phyloP scores from a whole-genome alignment of 2,113 vertebrate species.

The Melanerpes formicivorus region DNA sequence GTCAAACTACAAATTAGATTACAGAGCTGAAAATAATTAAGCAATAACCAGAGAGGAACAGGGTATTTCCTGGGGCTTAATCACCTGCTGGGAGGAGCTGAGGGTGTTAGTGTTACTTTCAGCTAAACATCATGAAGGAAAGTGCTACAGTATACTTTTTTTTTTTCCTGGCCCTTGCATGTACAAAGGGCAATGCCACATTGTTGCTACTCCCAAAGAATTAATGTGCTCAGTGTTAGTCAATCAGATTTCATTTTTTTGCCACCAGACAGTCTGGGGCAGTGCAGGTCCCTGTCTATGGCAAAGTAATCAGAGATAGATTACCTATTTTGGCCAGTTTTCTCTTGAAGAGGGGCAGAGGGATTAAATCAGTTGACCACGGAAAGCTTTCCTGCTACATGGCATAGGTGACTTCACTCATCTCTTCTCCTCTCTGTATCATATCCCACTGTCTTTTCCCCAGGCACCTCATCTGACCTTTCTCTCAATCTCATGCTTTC shows the following conservation, averaged over 20 bases:
- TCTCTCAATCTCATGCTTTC: background rate
- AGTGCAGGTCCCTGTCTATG: background rate
- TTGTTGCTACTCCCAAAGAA: conserved; percentile 4
- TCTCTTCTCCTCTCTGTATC: background rate
- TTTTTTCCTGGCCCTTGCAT: background rate
- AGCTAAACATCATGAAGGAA: conserved; percentile 36
- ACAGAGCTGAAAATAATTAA: conserved; percentile 69
- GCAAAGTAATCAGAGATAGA: conserved; percentile 17
- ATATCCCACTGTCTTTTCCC: background rate
- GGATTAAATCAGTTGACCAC: background rate
- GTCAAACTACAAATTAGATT: conserved; percentile 65
- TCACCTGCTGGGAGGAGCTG: conserved; percentile 53
- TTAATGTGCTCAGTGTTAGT: background rate
- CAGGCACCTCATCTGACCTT: background rate
- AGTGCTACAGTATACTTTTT: background rate
- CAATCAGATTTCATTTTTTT: conserved; percentile 61
- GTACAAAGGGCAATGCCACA: conserved; percentile 33
- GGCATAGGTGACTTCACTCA: background rate
- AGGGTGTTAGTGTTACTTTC: conserved; percentile 39
- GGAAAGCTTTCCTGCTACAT: background rate
- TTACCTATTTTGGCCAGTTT: background rate
- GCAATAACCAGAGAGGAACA: conserved; percentile 29
- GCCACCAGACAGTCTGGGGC: conserved; percentile 23
- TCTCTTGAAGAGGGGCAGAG: background rate
- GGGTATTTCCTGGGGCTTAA: conserved; percentile 57